Percentiles rank a stretch among this genome's conserved stretches.
Evolutionary conservation across 2,888 invertebrate genomes (phyloP).

Genomic region (Amblyjoppa proteus): DNA sequence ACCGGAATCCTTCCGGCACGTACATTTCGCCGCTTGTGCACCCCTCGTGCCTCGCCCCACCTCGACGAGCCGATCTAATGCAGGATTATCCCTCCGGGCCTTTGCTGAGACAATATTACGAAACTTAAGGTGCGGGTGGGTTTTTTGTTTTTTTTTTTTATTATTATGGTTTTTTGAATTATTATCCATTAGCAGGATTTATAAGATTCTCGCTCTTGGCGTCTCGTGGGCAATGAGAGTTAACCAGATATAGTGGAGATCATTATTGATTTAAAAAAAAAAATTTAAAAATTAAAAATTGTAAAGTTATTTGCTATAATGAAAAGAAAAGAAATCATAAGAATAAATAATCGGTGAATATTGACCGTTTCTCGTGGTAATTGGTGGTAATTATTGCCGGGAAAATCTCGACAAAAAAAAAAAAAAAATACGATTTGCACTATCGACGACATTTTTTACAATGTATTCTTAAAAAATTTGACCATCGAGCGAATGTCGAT

Average conservation of each 20-base stretch:
- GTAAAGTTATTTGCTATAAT: no score
- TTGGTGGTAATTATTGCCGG: no score
- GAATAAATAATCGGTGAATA: no score
- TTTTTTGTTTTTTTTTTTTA: neutral
- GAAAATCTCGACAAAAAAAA: no score
- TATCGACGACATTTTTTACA: no score
- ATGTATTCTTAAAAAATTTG: no score
- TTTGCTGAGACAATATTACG: conserved; percentile 34
- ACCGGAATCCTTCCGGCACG: conserved; percentile 46
- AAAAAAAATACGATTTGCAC: no score
- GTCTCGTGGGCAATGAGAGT: neutral
- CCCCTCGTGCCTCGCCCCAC: conserved; percentile 15
- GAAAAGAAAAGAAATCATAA: no score
- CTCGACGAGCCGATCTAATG: conserved; percentile 9
- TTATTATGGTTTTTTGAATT: neutral
- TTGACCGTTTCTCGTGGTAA: no score
- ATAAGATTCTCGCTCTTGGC: neutral
- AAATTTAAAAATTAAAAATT: no score
- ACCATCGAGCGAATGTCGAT: no score
- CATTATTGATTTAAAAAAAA: no score
- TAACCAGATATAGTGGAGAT: neutral
- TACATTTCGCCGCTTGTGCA: neutral
- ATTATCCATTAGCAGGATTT: conserved; percentile 10
- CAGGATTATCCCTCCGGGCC: conserved; percentile 26
- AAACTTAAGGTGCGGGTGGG: neutral